These are phyloP conservation scores for Laterallus jamaicensis DNA, from an alignment of 2,113 vertebrate genomes.

Conservation along the genomic window DNA sequence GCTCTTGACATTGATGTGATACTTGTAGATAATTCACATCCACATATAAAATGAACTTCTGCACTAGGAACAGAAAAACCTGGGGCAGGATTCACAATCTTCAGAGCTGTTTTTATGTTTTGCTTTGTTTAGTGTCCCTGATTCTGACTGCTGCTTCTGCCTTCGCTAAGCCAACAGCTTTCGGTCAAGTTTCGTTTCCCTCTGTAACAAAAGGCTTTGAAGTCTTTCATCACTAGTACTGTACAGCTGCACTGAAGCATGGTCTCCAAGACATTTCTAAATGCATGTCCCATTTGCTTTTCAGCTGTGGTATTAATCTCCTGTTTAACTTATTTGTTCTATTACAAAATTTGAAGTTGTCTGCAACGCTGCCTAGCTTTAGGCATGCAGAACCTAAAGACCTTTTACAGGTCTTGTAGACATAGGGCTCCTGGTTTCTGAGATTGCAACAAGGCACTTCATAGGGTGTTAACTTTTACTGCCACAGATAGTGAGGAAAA, in stretches of 20 bases:
- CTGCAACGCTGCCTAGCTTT: background rate
- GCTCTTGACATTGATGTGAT: background rate
- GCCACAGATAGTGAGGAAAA: conserved; percentile 28
- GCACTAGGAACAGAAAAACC: background rate
- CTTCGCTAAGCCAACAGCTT: background rate
- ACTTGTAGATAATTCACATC: background rate
- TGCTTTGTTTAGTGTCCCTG: background rate
- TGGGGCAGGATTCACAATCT: background rate
- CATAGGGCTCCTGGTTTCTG: background rate
- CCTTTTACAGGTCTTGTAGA: background rate
- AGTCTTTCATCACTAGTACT: background rate
- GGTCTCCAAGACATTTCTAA: background rate
- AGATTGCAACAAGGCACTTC: background rate
- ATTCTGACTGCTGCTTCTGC: background rate
- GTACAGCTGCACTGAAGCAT: background rate
- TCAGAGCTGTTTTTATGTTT: background rate
- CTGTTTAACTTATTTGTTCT: background rate
- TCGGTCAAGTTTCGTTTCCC: background rate
- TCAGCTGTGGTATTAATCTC: background rate
- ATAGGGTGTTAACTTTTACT: background rate
- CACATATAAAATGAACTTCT: background rate
- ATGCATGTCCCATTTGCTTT: background rate
- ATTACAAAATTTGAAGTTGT: background rate
- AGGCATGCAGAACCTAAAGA: background rate
- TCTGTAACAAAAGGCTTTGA: background rate